Base-by-base conservation (phyloP, 2,888 invertebrate species). In the Amiota minor region DNA sequence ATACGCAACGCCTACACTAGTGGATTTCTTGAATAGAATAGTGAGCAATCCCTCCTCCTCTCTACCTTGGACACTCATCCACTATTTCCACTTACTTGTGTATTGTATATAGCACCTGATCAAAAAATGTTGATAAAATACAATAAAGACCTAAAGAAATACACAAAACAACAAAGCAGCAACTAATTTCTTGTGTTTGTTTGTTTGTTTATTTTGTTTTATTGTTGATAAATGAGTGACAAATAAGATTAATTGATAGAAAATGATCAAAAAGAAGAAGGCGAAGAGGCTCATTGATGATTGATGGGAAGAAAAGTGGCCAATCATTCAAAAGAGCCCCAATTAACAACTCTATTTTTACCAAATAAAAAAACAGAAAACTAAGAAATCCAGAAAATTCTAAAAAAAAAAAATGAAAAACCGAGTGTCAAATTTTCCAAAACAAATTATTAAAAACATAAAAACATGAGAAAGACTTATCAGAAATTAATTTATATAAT, bases 191-290 rank as follows among this genome's bases (percentile, higher is more conserved):
- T 35, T 35, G 35, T 35, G 35, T 45, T 62, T 11, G 14, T 62
- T 14, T 12, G 62, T 68, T 73, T 75, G 68, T 76, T 75, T 71
- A 14, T 81, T 73, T 81, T 81, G 6, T 35, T 35, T 35, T 35
- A 35, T 35, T 35, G 35, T 79, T 77, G 76, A 77, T 76, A 83
- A 80, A 77, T 83, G 85, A 84, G 78, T 83, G 83, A 83, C 83
- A 83, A 86, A 83, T 83, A 84, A 84, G 86, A 86, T 83, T 83
- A 86, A 83, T 83, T 83, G 84, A 81, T 86, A 84, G 75, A 9
- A 35, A 35, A 35, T 35, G 6, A 35, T 35, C 35, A 35, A 6
- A 23, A 23, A 23, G 35, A 8, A 35, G 35, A 0, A 35, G 76
- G 73, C 70, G 74, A 75, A 67, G 59, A n/a, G 16, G 11, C 10